These are phyloP conservation scores for Cephus pygmeus DNA, from an alignment of 2,888 invertebrate genomes.

Conservation along the genomic window DNA sequence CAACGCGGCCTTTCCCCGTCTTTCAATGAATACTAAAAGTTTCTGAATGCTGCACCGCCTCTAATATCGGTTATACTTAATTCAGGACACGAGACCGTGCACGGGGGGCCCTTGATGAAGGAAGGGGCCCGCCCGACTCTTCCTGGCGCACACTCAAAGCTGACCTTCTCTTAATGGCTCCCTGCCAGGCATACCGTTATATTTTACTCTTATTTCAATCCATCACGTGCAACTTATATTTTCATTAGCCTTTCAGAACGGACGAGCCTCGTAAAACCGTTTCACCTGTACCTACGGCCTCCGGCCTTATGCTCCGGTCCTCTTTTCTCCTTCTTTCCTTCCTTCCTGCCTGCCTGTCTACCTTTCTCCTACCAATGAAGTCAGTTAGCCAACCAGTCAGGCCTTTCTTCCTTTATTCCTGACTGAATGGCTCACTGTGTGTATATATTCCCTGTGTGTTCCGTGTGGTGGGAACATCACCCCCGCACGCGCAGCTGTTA, in stretches of 20 bases:
- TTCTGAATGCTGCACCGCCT: conserved; percentile 53
- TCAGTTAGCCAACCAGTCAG: not conserved
- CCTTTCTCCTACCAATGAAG: not conserved
- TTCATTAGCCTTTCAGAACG: conserved; percentile 60
- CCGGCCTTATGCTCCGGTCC: conserved; percentile 9
- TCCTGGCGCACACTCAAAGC: conserved; percentile 36
- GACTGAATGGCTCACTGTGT: not conserved
- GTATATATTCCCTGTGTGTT: not conserved
- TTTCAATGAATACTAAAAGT: conserved; percentile 63
- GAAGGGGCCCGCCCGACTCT: conserved; percentile 9
- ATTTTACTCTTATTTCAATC: conserved; percentile 54
- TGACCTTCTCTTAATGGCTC: conserved; percentile 40
- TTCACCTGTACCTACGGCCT: conserved; percentile 51
- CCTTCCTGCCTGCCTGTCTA: conserved; percentile 4
- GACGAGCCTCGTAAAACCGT: conserved; percentile 44
- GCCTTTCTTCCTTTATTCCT: not conserved
- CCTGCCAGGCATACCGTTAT: conserved; percentile 43
- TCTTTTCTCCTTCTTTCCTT: conserved; percentile 7
- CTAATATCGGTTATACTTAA: conserved; percentile 64
- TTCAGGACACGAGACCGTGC: conserved; percentile 55
- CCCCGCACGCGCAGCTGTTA: not conserved
- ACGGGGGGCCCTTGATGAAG: conserved; percentile 43
- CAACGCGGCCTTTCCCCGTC: conserved; percentile 39
- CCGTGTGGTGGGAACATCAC: not conserved
- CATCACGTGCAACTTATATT: conserved; percentile 62